phyloP scores from a whole-genome alignment of 2,797 vertebrate genomes.

The Neosilurus mollespiculum region DNA sequence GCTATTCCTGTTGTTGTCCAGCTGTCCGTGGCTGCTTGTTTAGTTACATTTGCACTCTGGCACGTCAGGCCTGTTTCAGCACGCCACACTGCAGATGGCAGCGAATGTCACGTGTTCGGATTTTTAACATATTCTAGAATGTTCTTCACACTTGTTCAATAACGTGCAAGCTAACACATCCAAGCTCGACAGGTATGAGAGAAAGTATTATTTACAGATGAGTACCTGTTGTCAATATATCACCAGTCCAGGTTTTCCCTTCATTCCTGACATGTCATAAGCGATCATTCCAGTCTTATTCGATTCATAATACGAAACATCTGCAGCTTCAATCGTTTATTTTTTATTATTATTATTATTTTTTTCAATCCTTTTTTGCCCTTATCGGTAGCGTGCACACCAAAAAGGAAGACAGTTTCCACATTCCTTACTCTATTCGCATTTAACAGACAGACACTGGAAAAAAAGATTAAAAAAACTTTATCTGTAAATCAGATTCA shows the following conservation, averaged over 20 bases:
- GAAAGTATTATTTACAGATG: not conserved
- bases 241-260: not conserved
- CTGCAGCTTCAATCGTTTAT: slow-evolving; percentile 41
- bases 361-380: slow-evolving; percentile 40
- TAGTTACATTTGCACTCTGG: slow-evolving; percentile 28
- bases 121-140: not conserved
- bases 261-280: not conserved
- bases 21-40: slow-evolving; percentile 8
- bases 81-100: not conserved
- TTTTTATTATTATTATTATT: no score
- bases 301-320: slow-evolving; percentile 34
- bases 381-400: slow-evolving; percentile 31
- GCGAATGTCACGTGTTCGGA: not conserved
- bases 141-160: not conserved
- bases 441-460: slow-evolving; percentile 56
- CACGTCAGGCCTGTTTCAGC: slow-evolving; percentile 4
- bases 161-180: not conserved
- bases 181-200: not conserved
- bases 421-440: slow-evolving; percentile 57
- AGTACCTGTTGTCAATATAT: not conserved
- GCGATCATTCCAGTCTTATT: slow-evolving; percentile 15
- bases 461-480: not conserved
- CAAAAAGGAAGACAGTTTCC: slow-evolving; percentile 62
- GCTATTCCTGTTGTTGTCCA: slow-evolving; percentile 1
- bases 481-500: not conserved